Base-by-base conservation (phyloP, 1,140 invertebrate genomes). In the Drosophila takahashii region DNA sequence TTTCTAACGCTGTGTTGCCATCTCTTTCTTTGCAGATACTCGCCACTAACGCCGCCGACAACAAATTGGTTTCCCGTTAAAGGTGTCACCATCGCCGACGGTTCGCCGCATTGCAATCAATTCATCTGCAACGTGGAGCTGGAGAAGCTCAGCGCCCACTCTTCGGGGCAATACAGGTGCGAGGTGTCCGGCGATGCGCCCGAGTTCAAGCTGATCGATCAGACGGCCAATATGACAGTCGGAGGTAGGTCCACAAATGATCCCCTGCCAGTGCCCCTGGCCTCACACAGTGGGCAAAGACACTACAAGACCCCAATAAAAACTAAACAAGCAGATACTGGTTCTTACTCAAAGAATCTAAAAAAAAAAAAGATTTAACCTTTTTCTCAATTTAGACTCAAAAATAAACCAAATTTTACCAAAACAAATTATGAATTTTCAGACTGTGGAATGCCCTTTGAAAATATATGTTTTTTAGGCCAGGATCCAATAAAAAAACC, bases 71-170 rank as follows among this genome's bases (percentile, higher is more conserved):
- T 92, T 76, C 79, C 80, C 58, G 91, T 92, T 47, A 79, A 94
- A 44, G 96, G 95, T 72, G 95, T 95, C 34, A 96, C 95, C 70
- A 96, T 96, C 79, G 95, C 94, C 15, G 96, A 96, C 81, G 96
- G 95, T 91, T 95, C 94, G 92, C 94, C 94, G 93, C 94, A 94
- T 39, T 94, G 94, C 76, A 92, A 93, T 79, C 85, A 85, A 60
- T 93, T 93, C 78, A 93, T 92, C 36, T 94, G 94, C 77, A 92
- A 92, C 81, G 93, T 94, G 32, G 92, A 93, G 48, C 92, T 94
- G 52, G 93, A 94, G 92, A 93, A 93, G 29, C 92, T 93, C 10
- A 93, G 93, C 26, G 79, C 93, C 42, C 92, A 93, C 16, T 93
- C 93, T 5, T 92, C 93, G 22, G 94, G 94, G 1, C 93, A 93